A percentile compares a stretch with the other conserved stretches of the same genome.
These are phyloP conservation scores for Diglossa cyanea DNA, from an alignment of 2,797 vertebrate genomes.

Conservation along the genomic window DNA sequence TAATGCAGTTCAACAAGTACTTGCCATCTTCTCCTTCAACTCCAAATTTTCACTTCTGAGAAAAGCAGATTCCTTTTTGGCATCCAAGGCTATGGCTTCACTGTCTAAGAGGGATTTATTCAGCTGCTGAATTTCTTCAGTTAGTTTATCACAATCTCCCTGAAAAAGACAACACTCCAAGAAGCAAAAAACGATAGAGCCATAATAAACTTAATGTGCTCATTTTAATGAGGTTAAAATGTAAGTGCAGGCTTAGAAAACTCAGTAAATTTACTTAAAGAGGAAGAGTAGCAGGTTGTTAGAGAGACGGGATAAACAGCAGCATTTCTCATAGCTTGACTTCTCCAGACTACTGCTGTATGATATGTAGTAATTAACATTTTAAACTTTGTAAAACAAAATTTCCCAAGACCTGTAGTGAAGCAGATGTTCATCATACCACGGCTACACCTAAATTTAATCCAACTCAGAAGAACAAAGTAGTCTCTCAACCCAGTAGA, in stretches of 20 bases:
- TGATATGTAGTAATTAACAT: neutral
- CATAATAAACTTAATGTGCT: neutral
- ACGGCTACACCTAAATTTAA: neutral
- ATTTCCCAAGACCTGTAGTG: neutral
- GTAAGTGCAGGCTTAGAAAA: neutral
- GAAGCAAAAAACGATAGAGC: neutral
- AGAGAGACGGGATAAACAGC: neutral
- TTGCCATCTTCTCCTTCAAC: constrained; percentile 84
- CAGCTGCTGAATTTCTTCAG: constrained; percentile 80
- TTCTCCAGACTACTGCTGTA: neutral
- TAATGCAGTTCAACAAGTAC: neutral
- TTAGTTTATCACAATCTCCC: constrained; percentile 77
- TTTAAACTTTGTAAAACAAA: neutral
- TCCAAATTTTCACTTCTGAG: constrained; percentile 84
- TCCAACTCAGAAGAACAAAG: neutral
- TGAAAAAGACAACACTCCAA: constrained; percentile 44
- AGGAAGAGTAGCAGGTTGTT: neutral
- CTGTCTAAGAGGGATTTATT: constrained; percentile 86
- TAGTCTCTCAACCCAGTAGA: neutral
- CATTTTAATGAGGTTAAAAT: neutral
- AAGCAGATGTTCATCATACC: neutral
- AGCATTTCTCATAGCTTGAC: neutral
- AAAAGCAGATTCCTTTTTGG: constrained; percentile 88
- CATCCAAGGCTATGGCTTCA: constrained; percentile 84
- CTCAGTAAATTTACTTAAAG: neutral